Percentiles rank a stretch among this genome's conserved stretches.
These are phyloP conservation scores for Pitangus sulphuratus DNA, from an alignment of 2,797 vertebrate species.

Conservation along the genomic window DNA sequence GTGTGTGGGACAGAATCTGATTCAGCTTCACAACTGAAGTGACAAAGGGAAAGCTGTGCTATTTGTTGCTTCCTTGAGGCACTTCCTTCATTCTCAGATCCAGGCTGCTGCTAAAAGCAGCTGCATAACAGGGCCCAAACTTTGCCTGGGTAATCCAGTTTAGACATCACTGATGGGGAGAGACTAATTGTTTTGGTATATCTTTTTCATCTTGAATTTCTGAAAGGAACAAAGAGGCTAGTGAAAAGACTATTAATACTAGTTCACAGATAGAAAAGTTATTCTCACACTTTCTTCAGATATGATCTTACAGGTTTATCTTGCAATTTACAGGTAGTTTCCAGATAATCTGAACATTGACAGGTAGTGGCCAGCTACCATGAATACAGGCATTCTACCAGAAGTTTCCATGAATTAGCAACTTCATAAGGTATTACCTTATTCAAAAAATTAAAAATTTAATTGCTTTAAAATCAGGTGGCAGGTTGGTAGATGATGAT, in stretches of 20 bases:
- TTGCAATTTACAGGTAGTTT: neutral
- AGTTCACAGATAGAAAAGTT: neutral
- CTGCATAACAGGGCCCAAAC: accelerated
- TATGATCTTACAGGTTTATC: neutral
- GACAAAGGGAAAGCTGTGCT: neutral
- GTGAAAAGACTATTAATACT: neutral
- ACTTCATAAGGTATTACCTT: neutral
- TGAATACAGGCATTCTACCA: neutral
- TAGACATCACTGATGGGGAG: neutral
- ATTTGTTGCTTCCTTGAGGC: neutral
- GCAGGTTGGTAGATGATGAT: neutral
- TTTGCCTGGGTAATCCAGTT: neutral
- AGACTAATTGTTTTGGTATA: neutral
- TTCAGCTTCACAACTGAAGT: neutral
- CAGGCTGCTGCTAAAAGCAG: neutral
- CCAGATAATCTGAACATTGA: neutral
- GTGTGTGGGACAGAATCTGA: neutral
- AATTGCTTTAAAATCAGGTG: neutral
- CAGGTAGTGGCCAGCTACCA: neutral
- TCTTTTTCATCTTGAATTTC: neutral
- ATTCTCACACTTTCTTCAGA: neutral
- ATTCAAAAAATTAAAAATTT: neutral
- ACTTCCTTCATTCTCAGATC: neutral
- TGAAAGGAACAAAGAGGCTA: neutral
- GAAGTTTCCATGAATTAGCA: neutral